A percentile compares a stretch with the other conserved stretches of the same genome.
These are phyloP conservation scores for Conchocele bisecta DNA, from an alignment of 2,888 invertebrate genomes.

Conservation along the genomic window DNA sequence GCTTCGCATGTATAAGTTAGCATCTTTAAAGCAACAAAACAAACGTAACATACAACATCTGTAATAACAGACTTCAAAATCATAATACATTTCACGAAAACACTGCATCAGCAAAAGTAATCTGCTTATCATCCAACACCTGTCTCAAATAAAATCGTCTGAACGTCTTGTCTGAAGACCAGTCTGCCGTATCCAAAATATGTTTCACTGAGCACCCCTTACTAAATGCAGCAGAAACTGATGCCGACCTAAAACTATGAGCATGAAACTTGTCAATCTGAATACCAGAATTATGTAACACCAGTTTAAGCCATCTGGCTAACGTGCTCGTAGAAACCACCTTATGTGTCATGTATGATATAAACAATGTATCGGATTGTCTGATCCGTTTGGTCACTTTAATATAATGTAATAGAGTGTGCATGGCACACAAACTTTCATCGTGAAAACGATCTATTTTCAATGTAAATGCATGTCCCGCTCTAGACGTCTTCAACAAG, in stretches of 20 bases:
- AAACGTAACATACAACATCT: too few species aligned
- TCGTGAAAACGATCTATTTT: not conserved
- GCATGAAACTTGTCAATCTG: conserved; percentile 5
- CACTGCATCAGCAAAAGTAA: too few species aligned
- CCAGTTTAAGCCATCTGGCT: conserved; percentile 20
- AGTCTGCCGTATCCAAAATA: conserved; percentile 26
- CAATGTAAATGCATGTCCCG: not conserved
- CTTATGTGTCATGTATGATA: conserved; percentile 5
- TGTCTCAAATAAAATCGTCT: conserved; percentile 18
- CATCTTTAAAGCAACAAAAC: too few species aligned
- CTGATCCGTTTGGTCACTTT: conserved; percentile 1
- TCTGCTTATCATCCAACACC: too few species aligned
- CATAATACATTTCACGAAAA: too few species aligned
- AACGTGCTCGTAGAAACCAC: conserved; percentile 13
- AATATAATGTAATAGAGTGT: conserved; percentile 6
- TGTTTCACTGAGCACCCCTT: conserved; percentile 5
- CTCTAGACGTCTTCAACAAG: not conserved
- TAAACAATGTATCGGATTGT: conserved; percentile 5
- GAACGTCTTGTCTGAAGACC: conserved; percentile 30
- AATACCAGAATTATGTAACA: conserved; percentile 2
- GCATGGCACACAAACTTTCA: conserved; percentile 5
- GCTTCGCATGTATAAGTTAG: too few species aligned
- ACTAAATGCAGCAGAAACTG: conserved; percentile 13
- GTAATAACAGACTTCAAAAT: too few species aligned
- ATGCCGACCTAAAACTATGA: conserved; percentile 23